Evolutionary conservation across 1,140 invertebrate species (phyloP), one percentile per base, ranked within the genome.

Genomic region (Meloidogyne chitwoodi): DNA sequence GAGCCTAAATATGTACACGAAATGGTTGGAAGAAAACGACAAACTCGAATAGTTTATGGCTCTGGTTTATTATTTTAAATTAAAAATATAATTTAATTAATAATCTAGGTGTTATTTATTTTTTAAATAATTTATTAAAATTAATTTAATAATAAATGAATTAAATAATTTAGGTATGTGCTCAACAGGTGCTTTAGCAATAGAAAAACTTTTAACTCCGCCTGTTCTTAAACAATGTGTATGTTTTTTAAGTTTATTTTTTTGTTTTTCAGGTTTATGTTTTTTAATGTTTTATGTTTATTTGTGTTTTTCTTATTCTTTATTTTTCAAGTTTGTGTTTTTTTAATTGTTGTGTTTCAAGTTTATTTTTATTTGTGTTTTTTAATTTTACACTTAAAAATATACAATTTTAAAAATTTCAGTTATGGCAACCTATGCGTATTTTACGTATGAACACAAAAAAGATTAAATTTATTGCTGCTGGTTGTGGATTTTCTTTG

Each of bases 401-500:
- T n/a, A n/a, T n/a, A n/a, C n/a, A n/a, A n/a, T n/a, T n/a, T n/a
- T n/a, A n/a, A n/a, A 16, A 63, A 48, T 26, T 77, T 65, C 16
- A 78, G 77, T 22, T 78, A 29, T 80, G 27, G n/a, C 72, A 71
- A 38, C 84, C 84, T 2, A 63, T 76, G 34, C 72, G 79, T 44
- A 79, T 86, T 19, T 29, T 34, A 0, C 77, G 66, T 26, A 75
- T 84, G 48, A 87, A 86, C 68, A 75, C 72, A 19, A 78, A 78
- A 70, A 78, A 78, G 19, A 87, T 86, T 2, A 77, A 69, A 14
- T 63, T 64, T n/a, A 74, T 86, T 11, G 78, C 85, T 14, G 80
- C 85, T 27, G 84, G 84, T 2, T 82, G 80, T 65, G 84, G 84
- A 44, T 86, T 87, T 65, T 86, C 84, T 6, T 74, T 86, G 8